Evolutionary conservation across 1,140 invertebrate species (phyloP).

Genomic region (Pachypeltis micranthus): DNA sequence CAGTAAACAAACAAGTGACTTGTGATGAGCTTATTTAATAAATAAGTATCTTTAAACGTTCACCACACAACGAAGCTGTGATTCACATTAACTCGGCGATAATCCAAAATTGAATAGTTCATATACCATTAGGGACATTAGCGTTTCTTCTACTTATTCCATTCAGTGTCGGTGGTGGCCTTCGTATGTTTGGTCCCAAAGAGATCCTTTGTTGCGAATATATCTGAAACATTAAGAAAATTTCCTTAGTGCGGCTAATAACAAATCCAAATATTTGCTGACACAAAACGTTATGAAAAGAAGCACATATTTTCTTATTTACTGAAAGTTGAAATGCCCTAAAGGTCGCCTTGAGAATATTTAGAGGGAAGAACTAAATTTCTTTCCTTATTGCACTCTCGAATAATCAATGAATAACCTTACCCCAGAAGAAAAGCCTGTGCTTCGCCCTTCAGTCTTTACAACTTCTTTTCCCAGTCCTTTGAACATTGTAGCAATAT

Average conservation of each 20-base stretch:
- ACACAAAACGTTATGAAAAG: not conserved
- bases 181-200: slow-evolving; percentile 10
- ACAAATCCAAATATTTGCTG: not conserved
- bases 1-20: no score
- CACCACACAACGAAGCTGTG: no score
- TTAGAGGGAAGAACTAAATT: not conserved
- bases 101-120: no score
- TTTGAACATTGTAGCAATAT: slow-evolving; percentile 48
- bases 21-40: no score
- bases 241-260: not conserved
- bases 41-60: no score
- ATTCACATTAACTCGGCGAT: no score
- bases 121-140: slow-evolving; percentile 18
- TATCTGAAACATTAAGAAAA: slow-evolving; percentile 1
- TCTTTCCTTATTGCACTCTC: no score
- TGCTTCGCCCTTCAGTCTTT: slow-evolving; percentile 6
- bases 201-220: not conserved
- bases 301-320: not conserved
- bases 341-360: no score
- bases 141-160: slow-evolving; percentile 21
- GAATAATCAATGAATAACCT: not conserved
- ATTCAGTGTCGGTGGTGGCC: not conserved
- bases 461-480: slow-evolving; percentile 25
- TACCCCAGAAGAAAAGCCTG: not conserved
- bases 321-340: no score